Evolutionary conservation across 2,888 invertebrate species (phyloP), one percentile per base, ranked within the genome.

Genomic region (Lepidocyrtoides sp.): DNA sequence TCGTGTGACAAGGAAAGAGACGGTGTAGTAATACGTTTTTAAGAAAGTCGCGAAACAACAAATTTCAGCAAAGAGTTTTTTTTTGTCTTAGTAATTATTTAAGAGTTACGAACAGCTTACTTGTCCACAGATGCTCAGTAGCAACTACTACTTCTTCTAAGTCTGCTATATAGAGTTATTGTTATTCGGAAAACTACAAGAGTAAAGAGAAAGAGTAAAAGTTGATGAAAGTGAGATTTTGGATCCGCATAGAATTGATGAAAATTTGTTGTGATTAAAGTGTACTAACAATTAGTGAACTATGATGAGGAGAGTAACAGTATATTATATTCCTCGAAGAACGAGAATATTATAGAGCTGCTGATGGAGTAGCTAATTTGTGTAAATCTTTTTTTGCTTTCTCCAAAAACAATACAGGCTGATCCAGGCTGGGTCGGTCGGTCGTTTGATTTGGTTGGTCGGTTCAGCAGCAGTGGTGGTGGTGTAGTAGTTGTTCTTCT

Each of bases 391-490:
- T 69, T 79, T 83, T 63, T 23, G 44, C 85, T 48, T 44, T 89
- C 79, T 83, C 83, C 88, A 69, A 82, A 89, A 89, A 75, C 82
- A 89, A 89, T 82, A 83, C 89, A 83, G 72, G 81, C 81, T 88
- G 88, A 88, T 88, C 88, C 88, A 88, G 88, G 88, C 54, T 88
- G 88, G 88, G 88, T 88, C 69, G 69, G 81, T 88, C 69, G 81
- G 69, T 88, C 48, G 88, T 81, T 81, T 88, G 88, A 82, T 88
- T 88, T 81, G 44, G 81, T 88, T 88, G 81, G 81, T 81, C 83
- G 84, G 89, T 89, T 60, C 60, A 83, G 82, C 89, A 89, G 86
- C 36, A 83, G 75, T 82, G 69, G 69, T 60, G 72, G 32, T 84
- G 66, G 88, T 72, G 60, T 84, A 29, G 48, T 88, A 82, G 88